Base-by-base conservation (phyloP, 2,888 invertebrate genomes). In the Punctoribates punctum region DNA sequence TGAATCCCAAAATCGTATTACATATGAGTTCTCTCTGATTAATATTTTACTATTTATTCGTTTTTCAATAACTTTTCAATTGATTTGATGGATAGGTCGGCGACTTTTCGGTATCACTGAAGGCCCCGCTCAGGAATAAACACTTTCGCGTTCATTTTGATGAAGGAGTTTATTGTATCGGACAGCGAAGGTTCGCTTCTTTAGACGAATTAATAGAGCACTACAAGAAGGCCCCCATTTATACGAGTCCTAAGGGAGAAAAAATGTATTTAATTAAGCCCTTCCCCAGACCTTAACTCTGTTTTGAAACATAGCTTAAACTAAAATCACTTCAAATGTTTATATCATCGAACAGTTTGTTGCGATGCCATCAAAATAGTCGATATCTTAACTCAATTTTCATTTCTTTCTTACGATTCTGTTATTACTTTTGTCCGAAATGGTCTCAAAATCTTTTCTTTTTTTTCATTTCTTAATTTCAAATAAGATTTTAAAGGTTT, bases 161-260 rank as follows among this genome's bases (percentile, higher is more conserved):
- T 73, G 94, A 94, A 84, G 92, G 92, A 81, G 90, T 90, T 79
- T 96, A 94, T 86, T 94, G 94, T 86, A 99, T 99, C 86, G 99
- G 99, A 62, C 96, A 96, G 87, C 92, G 98, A 84, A 94, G 94
- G 86, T 99, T 99, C 87, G 91, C 92, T 82, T 90, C 93, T 77
- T 87, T 99, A 83, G 96, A 98, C 84, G 95, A 95, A 85, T 88
- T 99, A 81, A 96, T 99, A 82, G 92, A 94, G 84, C 98, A 99
- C 87, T 99, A 99, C 88, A 96, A 96, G 88, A 91, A 94, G 84
- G 96, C 98, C 82, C 98, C 99, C 81, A 99, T 99, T 84, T 99
- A 96, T 87, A 96, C 96, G 83, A 95, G 94, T 87, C 94, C 94
- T 85, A 93, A 94, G 85, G 96, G 96, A 81, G 98, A 99, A 86